phyloP scores from a whole-genome alignment of 2,888 invertebrate species.

The Elysia crispata region DNA sequence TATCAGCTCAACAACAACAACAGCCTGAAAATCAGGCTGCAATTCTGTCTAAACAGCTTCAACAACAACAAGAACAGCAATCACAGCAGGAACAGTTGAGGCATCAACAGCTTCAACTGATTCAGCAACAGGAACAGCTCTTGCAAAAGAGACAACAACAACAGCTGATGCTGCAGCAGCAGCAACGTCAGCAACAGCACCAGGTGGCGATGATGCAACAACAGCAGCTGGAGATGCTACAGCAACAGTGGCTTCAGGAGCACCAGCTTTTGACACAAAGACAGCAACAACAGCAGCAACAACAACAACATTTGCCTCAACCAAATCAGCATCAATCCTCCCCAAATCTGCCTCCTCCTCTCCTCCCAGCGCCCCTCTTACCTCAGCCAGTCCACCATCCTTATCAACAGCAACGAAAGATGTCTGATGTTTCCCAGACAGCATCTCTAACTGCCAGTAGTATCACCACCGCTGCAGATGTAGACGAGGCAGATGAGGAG shows the following conservation, averaged over 20 bases:
- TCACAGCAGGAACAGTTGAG: conserved; percentile 14
- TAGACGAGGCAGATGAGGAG: conserved; percentile 33
- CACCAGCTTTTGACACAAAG: background rate
- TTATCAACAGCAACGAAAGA: background rate
- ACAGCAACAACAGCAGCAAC: background rate
- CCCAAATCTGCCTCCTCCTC: background rate
- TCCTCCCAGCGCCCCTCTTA: background rate
- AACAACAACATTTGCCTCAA: background rate
- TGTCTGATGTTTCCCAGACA: no score
- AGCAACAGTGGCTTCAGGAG: background rate
- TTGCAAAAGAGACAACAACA: background rate
- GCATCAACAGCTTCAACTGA: background rate
- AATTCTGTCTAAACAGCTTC: background rate
- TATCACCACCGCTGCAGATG: background rate
- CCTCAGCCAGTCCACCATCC: background rate
- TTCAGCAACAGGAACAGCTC: conserved; percentile 17
- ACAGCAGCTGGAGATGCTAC: background rate
- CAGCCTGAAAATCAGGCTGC: background rate
- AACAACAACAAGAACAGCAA: conserved; percentile 17
- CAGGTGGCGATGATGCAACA: background rate
- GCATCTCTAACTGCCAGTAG: no score
- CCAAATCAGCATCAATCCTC: background rate
- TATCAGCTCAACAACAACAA: no score
- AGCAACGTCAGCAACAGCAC: background rate
- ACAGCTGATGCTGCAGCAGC: background rate